phyloP scores from a whole-genome alignment of 2,797 vertebrate genomes.

The Rhinogobio ventralis region DNA sequence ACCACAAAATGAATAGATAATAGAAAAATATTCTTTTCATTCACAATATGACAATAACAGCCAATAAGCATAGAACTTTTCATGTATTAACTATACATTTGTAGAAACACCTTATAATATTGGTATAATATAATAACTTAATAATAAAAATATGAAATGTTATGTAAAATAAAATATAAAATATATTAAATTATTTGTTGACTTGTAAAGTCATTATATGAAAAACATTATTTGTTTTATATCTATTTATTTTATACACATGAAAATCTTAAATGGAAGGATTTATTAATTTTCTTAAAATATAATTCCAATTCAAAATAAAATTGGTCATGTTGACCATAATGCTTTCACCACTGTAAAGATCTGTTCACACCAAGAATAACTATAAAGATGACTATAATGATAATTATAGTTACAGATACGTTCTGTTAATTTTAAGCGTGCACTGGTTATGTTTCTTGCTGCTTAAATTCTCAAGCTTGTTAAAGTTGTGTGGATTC shows the following conservation, averaged over 20 bases:
- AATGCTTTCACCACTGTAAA: not conserved
- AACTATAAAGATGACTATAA: not conserved
- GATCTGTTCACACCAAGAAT: not conserved
- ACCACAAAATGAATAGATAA: not conserved
- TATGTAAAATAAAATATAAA: not conserved
- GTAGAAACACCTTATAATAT: not conserved
- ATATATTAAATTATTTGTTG: not conserved
- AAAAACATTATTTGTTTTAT: not conserved
- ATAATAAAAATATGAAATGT: not conserved
- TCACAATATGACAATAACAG: not conserved
- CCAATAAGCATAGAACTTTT: not conserved
- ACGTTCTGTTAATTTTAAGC: not conserved
- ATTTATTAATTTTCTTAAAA: not conserved
- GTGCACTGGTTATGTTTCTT: not conserved
- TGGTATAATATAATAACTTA: not conserved
- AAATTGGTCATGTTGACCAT: not conserved
- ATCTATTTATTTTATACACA: not conserved
- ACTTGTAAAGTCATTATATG: not conserved
- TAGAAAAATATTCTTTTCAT: not conserved
- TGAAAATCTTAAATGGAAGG: not conserved
- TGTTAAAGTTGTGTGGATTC: not conserved
- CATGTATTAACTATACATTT: not conserved
- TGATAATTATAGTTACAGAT: not conserved
- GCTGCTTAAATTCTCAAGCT: not conserved
- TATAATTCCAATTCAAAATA: not conserved